Percentiles rank a stretch among this genome's conserved stretches.
Evolutionary conservation across 1,140 invertebrate species (phyloP).

Genomic region (Procambarus clarkii): DNA sequence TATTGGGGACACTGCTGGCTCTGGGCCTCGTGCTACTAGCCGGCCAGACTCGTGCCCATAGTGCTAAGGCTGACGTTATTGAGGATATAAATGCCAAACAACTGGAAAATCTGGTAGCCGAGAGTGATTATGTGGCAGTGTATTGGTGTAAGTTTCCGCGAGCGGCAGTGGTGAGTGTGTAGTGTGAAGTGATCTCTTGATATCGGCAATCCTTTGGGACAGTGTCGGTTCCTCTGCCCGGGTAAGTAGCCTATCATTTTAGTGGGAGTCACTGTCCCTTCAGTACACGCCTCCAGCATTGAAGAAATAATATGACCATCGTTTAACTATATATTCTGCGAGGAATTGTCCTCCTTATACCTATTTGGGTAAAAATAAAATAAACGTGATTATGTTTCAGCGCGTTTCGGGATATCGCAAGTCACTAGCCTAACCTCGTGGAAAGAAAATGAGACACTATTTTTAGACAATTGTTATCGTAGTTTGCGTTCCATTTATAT

Average conservation of each 20-base stretch:
- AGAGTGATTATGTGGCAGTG: slow-evolving; percentile 94
- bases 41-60: slow-evolving; percentile 1
- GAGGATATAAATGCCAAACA: slow-evolving; percentile 94
- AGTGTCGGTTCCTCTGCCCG: not conserved
- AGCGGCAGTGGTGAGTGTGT: slow-evolving; percentile 5
- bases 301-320: no score
- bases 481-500: no score
- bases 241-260: slow-evolving; percentile 2
- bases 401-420: no score
- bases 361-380: no score
- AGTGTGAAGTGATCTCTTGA: not conserved
- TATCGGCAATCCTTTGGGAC: not conserved
- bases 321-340: no score
- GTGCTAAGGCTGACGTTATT: slow-evolving; percentile 77
- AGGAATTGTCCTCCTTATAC: no score
- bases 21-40: slow-evolving; percentile 35
- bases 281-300: no score
- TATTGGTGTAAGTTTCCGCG: slow-evolving; percentile 92
- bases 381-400: no score
- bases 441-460: no score
- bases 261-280: not conserved
- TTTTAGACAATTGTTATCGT: no score
- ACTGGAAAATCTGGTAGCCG: slow-evolving; percentile 89
- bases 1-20: slow-evolving; percentile 25
- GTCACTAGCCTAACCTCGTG: no score